Evolutionary conservation across 2,888 invertebrate genomes (phyloP), one percentile per base, ranked within the genome.

Genomic region (Cheilosia variabilis): DNA sequence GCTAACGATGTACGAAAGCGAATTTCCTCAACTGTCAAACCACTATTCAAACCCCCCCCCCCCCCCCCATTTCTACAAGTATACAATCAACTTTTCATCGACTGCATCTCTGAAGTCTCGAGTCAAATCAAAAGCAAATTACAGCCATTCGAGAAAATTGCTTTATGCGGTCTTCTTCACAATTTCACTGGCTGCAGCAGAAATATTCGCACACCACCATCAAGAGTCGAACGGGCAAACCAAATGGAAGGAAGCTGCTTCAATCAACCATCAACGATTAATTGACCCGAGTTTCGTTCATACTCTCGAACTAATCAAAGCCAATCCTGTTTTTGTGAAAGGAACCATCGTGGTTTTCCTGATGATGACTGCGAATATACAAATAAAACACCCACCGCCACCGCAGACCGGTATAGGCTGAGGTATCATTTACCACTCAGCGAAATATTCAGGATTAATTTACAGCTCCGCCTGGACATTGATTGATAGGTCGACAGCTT

Each of bases 121-220:
- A 19, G 22, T 37, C 15, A 58, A 37, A 58, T 58, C 37, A 58
- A 37, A 37, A 19, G 19, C 37, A 19, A 58, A 41, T 37, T 19
- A 58, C 41, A 37, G 13, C 19, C 58, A 58, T 37, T 41, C 37
- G 37, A 58, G 37, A 41, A 58, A 58, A 58, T 37, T 58, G 58
- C 58, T 19, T 37, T 41, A 37, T 22, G 37, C 37, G 22, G 37
- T 58, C 17, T 41, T 37, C 58, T 6, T n/a, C 34, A 37, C n/a
- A 55, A n/a, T 58, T 58, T n/a, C 5, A n/a, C 13, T 19, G 27
- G 37, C 41, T 13, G 13, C 34, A 57, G 19, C 27, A 19, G 4
- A 19, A n/a, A 57, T 17, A 15, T 34, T 31, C 17, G 15, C 1
- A 37, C 7, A 19, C 34, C 34, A 34, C 57, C 4, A 19, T 19